phyloP scores from a whole-genome alignment of 2,113 vertebrate genomes.

The Callorhinus ursinus region DNA sequence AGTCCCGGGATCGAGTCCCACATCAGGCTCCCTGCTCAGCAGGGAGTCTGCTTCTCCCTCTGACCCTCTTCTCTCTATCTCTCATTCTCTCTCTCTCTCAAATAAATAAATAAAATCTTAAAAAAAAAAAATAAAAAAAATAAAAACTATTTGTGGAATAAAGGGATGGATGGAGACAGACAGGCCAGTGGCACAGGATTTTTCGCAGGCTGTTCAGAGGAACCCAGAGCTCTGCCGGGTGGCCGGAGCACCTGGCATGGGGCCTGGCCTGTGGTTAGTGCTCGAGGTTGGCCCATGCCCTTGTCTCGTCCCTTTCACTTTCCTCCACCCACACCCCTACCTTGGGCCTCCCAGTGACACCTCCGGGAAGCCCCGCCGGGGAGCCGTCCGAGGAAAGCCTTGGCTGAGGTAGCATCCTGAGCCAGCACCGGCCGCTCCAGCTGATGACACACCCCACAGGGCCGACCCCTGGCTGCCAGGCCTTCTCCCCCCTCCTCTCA shows the following conservation, averaged over 20 bases:
- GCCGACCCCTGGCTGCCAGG: neutral
- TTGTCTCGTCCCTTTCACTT: neutral
- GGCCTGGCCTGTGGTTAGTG: neutral
- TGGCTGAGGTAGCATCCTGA: neutral
- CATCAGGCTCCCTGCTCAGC: too few relatives aligned
- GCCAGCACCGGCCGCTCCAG: neutral
- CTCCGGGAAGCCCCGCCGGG: neutral
- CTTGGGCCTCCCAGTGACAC: neutral
- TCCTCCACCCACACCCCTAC: neutral
- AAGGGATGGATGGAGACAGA: neutral
- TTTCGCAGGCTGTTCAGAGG: neutral
- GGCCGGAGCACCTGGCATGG: neutral
- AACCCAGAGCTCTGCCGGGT: neutral
- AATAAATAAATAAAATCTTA: too few relatives aligned
- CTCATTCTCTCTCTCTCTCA: too few relatives aligned
- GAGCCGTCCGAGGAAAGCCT: neutral
- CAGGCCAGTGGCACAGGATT: neutral
- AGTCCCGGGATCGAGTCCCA: too few relatives aligned
- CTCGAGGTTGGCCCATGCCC: neutral
- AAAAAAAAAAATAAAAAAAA: too few relatives aligned
- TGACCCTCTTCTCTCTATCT: too few relatives aligned
- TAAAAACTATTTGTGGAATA: neutral
- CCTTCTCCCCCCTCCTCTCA: neutral
- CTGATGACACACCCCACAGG: neutral
- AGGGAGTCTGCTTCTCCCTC: too few relatives aligned